These are phyloP conservation scores for Nephrotoma flavescens DNA, from an alignment of 2,888 invertebrate genomes.

Conservation along the genomic window DNA sequence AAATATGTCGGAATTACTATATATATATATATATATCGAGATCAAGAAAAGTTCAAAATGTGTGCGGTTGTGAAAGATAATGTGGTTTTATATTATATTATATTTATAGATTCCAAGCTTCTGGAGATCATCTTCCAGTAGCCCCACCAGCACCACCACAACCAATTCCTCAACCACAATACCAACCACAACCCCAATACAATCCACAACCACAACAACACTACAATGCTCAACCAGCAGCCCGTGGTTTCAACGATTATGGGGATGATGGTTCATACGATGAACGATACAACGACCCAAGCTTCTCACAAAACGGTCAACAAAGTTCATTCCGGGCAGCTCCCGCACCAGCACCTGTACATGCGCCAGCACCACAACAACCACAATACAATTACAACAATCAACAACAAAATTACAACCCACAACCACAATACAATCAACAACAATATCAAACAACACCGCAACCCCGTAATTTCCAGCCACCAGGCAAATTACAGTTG, in stretches of 20 bases:
- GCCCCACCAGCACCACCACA: conserved; percentile 40
- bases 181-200: conserved; percentile 33
- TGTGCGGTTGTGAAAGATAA: neutral
- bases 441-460: conserved; percentile 42
- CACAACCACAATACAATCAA: conserved; percentile 30
- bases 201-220: conserved; percentile 24
- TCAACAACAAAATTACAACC: conserved; percentile 19
- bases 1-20: neutral
- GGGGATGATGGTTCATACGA: conserved; percentile 31
- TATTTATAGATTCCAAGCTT: conserved; percentile 47
- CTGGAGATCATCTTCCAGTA: conserved; percentile 65
- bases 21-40: neutral
- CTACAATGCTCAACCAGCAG: conserved; percentile 15
- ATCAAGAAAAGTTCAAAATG: neutral
- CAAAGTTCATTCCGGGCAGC: conserved; percentile 5
- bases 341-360: conserved; percentile 35
- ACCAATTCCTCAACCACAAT: conserved; percentile 38
- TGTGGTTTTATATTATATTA: conserved; percentile 7
- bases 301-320: conserved; percentile 8
- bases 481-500: conserved; percentile 71
- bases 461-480: conserved; percentile 55
- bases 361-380: conserved; percentile 20
- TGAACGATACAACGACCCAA: conserved; percentile 30
- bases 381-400: conserved; percentile 15
- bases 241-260: conserved; percentile 20